phyloP scores from a whole-genome alignment of 2,888 invertebrate genomes.

The Drosophila lacicola region DNA sequence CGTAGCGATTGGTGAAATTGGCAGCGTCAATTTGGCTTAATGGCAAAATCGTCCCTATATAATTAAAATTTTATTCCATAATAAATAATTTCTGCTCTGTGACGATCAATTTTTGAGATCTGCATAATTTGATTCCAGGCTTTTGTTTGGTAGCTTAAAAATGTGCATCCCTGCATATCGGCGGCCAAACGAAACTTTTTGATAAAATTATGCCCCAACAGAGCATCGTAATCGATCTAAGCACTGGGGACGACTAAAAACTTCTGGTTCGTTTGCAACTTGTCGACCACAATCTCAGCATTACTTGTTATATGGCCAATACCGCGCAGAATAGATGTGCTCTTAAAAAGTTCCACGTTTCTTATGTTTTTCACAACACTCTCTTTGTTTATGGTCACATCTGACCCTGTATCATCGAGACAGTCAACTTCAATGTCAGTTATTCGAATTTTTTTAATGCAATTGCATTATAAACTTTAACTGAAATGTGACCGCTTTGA shows the following conservation, averaged over 20 bases:
- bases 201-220: background rate
- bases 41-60: too few species aligned
- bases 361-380: background rate
- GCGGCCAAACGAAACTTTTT: background rate
- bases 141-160: too few species aligned
- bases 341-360: background rate
- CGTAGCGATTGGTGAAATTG: too few species aligned
- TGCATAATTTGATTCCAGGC: too few species aligned
- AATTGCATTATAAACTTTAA: background rate
- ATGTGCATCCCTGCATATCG: background rate
- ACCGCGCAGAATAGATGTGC: background rate
- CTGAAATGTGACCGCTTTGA: conserved; percentile 1
- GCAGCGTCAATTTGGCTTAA: too few species aligned
- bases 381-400: conserved; percentile 6
- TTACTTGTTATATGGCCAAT: background rate
- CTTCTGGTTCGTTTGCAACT: background rate
- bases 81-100: too few species aligned
- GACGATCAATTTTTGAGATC: too few species aligned
- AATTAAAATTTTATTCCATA: too few species aligned
- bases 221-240: background rate
- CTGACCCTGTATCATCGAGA: background rate
- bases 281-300: background rate
- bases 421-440: background rate
- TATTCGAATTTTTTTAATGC: background rate
- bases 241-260: background rate